These are phyloP conservation scores for Saccopteryx bilineata DNA, from an alignment of 2,113 vertebrate species.

Conservation along the genomic window DNA sequence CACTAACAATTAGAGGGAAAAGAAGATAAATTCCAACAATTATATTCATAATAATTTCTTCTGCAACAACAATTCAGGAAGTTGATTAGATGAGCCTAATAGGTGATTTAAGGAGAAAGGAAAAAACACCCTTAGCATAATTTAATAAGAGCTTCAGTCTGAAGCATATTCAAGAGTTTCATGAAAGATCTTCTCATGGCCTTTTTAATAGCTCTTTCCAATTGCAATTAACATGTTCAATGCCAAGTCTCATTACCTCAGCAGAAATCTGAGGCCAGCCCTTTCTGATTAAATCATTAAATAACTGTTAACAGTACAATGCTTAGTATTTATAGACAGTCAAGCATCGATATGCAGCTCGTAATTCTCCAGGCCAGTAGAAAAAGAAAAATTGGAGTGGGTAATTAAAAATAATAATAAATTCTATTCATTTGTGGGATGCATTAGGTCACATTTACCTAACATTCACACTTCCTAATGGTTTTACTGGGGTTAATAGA, in stretches of 20 bases:
- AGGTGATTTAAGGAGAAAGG: slow-evolving; percentile 81
- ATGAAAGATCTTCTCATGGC: slow-evolving; percentile 81
- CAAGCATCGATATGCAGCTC: slow-evolving; percentile 47
- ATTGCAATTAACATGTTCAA: slow-evolving; percentile 86
- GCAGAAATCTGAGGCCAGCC: slow-evolving; percentile 55
- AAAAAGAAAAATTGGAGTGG: slow-evolving; percentile 44
- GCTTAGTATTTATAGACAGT: slow-evolving; percentile 34
- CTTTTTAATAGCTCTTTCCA: slow-evolving; percentile 85
- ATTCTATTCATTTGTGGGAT: neutral
- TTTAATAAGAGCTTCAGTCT: slow-evolving; percentile 85
- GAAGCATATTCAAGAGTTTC: slow-evolving; percentile 80
- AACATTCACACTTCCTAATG: slow-evolving; percentile 34
- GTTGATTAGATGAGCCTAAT: slow-evolving; percentile 84
- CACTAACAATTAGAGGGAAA: slow-evolving; percentile 56
- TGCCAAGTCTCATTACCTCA: slow-evolving; percentile 75
- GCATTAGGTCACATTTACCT: neutral
- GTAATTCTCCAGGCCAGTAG: neutral
- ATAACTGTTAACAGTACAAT: neutral
- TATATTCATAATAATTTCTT: slow-evolving; percentile 79
- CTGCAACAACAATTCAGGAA: slow-evolving; percentile 78
- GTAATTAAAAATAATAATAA: slow-evolving; percentile 60
- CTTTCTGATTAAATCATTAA: slow-evolving; percentile 69
- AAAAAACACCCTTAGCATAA: slow-evolving; percentile 80
- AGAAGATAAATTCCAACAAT: slow-evolving; percentile 67
- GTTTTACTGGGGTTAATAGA: slow-evolving; percentile 52